Evolutionary conservation across 2,113 vertebrate species (phyloP).

Genomic region (Tamias sibiricus): DNA sequence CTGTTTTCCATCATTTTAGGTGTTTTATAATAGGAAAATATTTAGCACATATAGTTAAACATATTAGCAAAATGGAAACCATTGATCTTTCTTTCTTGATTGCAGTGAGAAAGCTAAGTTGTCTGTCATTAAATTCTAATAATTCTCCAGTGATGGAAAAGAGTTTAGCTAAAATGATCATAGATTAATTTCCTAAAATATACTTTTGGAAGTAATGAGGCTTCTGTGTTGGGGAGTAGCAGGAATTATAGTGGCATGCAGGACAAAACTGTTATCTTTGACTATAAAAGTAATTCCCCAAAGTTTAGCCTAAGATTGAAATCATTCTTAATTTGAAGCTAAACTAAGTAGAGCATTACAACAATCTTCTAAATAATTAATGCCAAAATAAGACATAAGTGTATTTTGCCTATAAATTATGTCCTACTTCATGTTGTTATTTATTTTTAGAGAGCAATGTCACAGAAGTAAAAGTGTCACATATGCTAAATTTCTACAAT

Average conservation of each 20-base stretch:
- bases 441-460: not conserved
- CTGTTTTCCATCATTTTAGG: not conserved
- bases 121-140: constrained; percentile 10
- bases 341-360: constrained; percentile 13
- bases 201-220: not conserved
- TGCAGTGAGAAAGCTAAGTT: not conserved
- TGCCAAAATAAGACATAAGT: constrained; percentile 29
- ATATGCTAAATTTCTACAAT: not conserved
- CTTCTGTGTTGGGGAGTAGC: not conserved
- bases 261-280: not conserved
- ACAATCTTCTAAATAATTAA: constrained; percentile 26
- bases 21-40: not conserved
- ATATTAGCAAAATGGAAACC: not conserved
- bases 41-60: not conserved
- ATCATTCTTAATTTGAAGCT: constrained; percentile 26
- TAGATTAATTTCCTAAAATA: not conserved
- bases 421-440: not conserved
- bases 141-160: not conserved
- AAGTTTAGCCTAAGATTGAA: constrained; percentile 6
- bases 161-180: not conserved
- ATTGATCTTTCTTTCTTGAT: not conserved
- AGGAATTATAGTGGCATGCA: not conserved
- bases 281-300: not conserved
- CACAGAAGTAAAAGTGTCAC: not conserved
- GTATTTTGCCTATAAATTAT: constrained; percentile 39